Evolutionary conservation across 2,113 vertebrate species (phyloP), one percentile per base, ranked within the genome.

Genomic region (Alexandromys fortis): DNA sequence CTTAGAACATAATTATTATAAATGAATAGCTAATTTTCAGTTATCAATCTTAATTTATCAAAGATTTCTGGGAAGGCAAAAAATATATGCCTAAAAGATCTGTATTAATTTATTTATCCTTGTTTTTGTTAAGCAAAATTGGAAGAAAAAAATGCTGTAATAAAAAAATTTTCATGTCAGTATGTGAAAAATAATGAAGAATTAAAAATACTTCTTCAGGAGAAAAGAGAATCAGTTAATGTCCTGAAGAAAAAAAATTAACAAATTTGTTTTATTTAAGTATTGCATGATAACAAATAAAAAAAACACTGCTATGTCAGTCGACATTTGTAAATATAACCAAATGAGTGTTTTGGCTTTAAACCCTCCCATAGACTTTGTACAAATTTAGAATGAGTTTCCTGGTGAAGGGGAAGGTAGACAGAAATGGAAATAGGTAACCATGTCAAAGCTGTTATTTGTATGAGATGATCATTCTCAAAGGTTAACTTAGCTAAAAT

Each of bases 181-280:
- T 17, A 38, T 89, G 75, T 75, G 19, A 79, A 67, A 94, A 3
- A 42, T 89, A 5, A 42, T 88, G 13, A 93, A 49, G 14, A 89
- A 81, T 47, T 5, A 67, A 92, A 52, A 90, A 22, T 55, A 42
- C 28, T 33, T 52, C 26, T 95, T 87, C 16, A 85, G 1, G n/a
- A 67, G 65, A 7, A 77, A 91, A 12, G 7, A 7, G 65, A 87
- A 78, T 92, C 22, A 92, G n/a, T 49, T 45, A 65, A 72, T 70
- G 1, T 45, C 22, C 45, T 73, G 26, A 47, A 63, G 52, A 91
- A 89, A 70, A 28, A 30, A 26, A 67, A 52, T 42, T 26, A 82
- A 79, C 11, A 90, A 7, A 21, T 83, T 86, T 58, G 3, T 58
- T 94, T 91, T 38, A 88, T 79, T 90, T 95, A 70, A n/a, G 35